Evolutionary conservation across 2,113 vertebrate genomes (phyloP), one percentile per base, ranked within the genome.

Genomic region (Pituophis catenifer): DNA sequence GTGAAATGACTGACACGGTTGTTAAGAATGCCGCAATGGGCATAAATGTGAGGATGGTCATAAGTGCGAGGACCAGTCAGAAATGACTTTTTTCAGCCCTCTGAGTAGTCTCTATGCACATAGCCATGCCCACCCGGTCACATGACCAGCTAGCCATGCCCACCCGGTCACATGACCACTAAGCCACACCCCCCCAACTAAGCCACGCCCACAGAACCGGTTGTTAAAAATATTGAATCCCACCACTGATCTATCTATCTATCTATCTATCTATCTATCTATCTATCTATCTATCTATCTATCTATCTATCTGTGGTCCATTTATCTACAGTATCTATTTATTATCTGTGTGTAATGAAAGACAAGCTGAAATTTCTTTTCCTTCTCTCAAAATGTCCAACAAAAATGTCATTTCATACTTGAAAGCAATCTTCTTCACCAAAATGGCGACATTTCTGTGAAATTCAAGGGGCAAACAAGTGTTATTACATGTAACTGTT

Each of bases 341-440:
- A 38, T 75, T 65, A 75, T 38, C 13, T 75, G 3, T 70, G 62
- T 70, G 29, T 70, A 58, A 29, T 38, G 44, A 89, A 88, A 93
- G 93, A 26, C 21, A 52, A 26, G 15, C 9, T 88, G 38, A 2
- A 33, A 26, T 86, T 58, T 52, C 21, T 89, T 53, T 55, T 23
- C 3, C 1, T 89, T 70, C 50, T 33, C 10, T 26, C 54, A 70
- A 70, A 70, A 70, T 23, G 17, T 55, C 3, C 81, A 59, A 8
- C 26, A 94, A 90, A 59, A 21, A 0, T 93, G 38, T 26, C 8
- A 33, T 8, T 93, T 15, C 5, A 44, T 93, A 90, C 65, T 6
- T 94, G n/a, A 94, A 95, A 91, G 86, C 0, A 93, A 89, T 81
- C 3, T 59, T 44, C 89, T 90, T 81, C 86, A 48, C 1, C 23